Evolutionary conservation across 2,797 vertebrate genomes (phyloP).

Genomic region (Glyptemys insculpta): DNA sequence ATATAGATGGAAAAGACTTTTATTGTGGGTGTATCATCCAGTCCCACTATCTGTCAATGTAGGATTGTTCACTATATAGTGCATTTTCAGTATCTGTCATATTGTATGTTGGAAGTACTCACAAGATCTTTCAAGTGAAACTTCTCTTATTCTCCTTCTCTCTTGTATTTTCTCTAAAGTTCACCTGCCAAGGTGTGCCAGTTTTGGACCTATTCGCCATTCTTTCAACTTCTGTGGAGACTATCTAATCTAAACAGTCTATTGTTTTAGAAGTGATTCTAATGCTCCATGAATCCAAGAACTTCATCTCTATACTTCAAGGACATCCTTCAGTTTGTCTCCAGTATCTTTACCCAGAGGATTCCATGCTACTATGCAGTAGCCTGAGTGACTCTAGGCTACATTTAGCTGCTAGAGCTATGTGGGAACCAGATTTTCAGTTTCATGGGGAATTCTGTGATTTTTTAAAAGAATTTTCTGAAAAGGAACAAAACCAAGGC

Average conservation of each 20-base stretch:
- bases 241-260: neutral
- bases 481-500: neutral
- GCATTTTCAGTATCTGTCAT: neutral
- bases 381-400: neutral
- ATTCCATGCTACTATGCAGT: fast-evolving
- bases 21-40: neutral
- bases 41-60: fast-evolving
- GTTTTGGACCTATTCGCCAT: neutral
- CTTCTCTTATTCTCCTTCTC: neutral
- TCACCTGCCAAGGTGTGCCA: fast-evolving
- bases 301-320: neutral
- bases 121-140: neutral
- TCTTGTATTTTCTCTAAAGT: neutral
- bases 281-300: fast-evolving
- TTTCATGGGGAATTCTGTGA: neutral
- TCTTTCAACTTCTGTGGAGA: neutral
- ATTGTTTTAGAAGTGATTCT: neutral
- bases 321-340: neutral
- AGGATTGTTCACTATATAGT: neutral
- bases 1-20: neutral
- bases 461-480: neutral
- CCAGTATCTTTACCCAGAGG: neutral
- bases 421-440: neutral
- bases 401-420: neutral
- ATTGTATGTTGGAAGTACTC: fast-evolving